These are phyloP conservation scores for Schrankia costaestrigalis DNA, from an alignment of 2,888 invertebrate species.

Conservation along the genomic window DNA sequence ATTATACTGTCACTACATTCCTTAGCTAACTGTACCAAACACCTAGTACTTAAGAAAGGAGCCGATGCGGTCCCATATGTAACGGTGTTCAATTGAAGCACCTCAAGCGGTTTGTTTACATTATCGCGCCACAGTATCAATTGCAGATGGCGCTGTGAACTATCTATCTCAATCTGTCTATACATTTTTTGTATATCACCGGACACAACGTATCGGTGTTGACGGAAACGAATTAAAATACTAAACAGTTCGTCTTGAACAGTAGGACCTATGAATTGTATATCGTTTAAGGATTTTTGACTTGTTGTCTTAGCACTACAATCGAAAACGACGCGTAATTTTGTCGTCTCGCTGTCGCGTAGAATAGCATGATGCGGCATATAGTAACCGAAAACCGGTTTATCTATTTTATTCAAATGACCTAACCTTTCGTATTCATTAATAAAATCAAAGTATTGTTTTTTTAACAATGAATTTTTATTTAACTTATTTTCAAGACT, in stretches of 20 bases:
- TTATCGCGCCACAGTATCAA: neutral
- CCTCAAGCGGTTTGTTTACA: too few species aligned
- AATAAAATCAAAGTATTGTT: neutral
- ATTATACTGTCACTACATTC: neutral
- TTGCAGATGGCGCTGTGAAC: neutral
- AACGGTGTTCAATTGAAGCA: too few species aligned
- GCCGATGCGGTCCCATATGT: neutral
- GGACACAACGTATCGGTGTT: neutral
- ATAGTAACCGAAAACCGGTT: neutral
- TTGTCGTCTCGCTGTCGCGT: neutral
- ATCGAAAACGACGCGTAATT: neutral
- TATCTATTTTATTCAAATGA: neutral
- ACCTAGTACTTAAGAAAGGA: neutral
- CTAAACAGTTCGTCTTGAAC: too few species aligned
- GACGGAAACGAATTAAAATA: neutral
- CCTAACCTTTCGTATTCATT: neutral
- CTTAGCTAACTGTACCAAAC: neutral
- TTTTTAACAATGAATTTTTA: neutral
- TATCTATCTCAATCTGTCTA: neutral
- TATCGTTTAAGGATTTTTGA: too few species aligned
- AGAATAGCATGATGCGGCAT: neutral
- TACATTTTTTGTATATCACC: slow-evolving; percentile 1
- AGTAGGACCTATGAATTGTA: too few species aligned
- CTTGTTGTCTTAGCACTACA: neutral
- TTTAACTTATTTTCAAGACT: neutral